A percentile compares a stretch with the other conserved stretches of the same genome.
These are phyloP conservation scores for Metalampra italica DNA, from an alignment of 2,888 invertebrate species.

Conservation along the genomic window DNA sequence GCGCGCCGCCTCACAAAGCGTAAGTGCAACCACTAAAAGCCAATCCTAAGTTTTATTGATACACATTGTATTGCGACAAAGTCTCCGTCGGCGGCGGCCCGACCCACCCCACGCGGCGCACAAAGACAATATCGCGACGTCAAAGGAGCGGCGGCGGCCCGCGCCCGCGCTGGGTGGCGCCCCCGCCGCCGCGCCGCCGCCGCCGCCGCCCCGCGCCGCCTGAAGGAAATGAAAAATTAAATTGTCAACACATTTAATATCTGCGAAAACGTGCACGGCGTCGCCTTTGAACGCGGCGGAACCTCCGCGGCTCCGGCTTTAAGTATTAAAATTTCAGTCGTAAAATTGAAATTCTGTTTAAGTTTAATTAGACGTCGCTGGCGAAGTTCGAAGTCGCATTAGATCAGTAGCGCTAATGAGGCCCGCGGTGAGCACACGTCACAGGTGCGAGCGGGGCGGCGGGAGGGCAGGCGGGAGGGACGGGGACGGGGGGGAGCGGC, in stretches of 20 bases:
- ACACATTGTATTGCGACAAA: constrained; percentile 80
- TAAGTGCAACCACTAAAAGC: constrained; percentile 80
- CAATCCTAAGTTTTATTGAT: constrained; percentile 80
- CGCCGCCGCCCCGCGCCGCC: constrained; percentile 45
- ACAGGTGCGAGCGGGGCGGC: constrained; percentile 46
- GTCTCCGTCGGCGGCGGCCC: constrained; percentile 71
- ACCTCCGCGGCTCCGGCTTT: constrained; percentile 63
- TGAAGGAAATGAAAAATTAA: constrained; percentile 79
- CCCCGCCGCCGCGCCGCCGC: constrained; percentile 34
- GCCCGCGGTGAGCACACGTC: constrained; percentile 71
- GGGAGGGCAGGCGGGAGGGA: constrained; percentile 16
- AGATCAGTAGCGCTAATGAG: constrained; percentile 76
- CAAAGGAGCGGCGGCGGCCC: constrained; percentile 67
- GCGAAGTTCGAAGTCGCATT: constrained; percentile 70
- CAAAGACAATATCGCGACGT: constrained; percentile 80
- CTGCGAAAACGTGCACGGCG: constrained; percentile 77
- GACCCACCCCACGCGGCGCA: constrained; percentile 72
- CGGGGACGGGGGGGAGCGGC: constrained; percentile 12
- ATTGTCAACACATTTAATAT: constrained; percentile 80
- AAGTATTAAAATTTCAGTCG: constrained; percentile 74
- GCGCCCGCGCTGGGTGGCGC: constrained; percentile 35
- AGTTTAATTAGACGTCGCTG: constrained; percentile 72
- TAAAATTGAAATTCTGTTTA: constrained; percentile 75
- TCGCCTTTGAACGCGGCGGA: constrained; percentile 72
- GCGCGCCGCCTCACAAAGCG: constrained; percentile 75